A percentile compares a stretch with the other conserved stretches of the same genome.
Conservation (phyloP, 2,113 vertebrate genomes). For the Oxyura jamaicensis region DNA sequence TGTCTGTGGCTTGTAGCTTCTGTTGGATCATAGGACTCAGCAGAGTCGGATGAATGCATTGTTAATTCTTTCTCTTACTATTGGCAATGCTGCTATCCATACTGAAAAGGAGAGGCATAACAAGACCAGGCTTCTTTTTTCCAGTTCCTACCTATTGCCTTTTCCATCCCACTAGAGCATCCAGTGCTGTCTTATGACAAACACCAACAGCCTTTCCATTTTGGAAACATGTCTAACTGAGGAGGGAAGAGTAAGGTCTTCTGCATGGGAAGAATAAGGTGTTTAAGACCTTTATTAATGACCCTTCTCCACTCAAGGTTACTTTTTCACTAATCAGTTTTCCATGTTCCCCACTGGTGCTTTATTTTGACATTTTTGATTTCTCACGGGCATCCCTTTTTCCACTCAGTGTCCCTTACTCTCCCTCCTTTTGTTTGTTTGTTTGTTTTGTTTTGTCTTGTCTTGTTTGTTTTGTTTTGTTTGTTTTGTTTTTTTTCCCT, state of each 20-base stretch:
- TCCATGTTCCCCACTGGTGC: background rate
- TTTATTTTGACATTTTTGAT: conserved; percentile 31
- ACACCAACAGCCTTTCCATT: background rate
- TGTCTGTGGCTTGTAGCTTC: background rate
- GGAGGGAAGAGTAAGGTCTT: background rate
- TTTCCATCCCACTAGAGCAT: background rate
- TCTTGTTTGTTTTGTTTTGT: background rate
- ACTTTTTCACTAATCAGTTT: background rate
- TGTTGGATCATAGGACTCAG: background rate
- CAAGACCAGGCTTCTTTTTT: background rate
- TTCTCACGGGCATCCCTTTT: background rate
- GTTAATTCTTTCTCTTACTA: background rate
- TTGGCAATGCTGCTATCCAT: background rate
- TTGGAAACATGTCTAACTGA: background rate
- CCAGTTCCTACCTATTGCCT: background rate
- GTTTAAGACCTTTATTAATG: background rate
- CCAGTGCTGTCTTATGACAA: background rate
- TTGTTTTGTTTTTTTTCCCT: background rate
- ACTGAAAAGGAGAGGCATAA: background rate
- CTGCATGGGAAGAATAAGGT: background rate
- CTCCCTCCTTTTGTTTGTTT: background rate
- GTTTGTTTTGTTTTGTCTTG: background rate
- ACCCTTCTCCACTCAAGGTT: background rate
- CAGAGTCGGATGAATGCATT: background rate
- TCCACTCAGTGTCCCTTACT: background rate